Evolutionary conservation across 2,888 invertebrate species (phyloP), one percentile per base, ranked within the genome.

Genomic region (Eucera pruinosa): DNA sequence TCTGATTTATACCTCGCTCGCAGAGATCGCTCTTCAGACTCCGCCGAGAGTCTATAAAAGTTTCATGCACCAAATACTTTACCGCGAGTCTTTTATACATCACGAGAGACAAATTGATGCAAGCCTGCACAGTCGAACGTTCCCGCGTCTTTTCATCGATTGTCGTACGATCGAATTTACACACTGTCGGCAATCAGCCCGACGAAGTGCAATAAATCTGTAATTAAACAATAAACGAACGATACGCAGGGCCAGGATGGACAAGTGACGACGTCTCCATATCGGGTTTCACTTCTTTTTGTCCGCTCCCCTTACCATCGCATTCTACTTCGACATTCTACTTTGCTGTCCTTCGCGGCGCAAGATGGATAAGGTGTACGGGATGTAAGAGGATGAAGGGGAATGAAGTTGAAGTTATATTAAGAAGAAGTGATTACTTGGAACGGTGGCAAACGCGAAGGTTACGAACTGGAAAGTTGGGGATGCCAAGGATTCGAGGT

Each of bases 151-250:
- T 43, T 9, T 45, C 0, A 2, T n/a, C 43, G 57, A 27, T 43
- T 36, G 57, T 57, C 52, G 39, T 25, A 57, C 47, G 6, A 52
- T 45, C 65, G 55, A 50, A 81, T 66, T 45, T 61, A 76, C 78
- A 73, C 74, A 73, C 77, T 71, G 66, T 74, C 66, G 62, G 79
- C 83, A 68, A 77, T 83, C 76, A 57, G 58, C 62, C 80, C 78
- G 57, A 69, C 71, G 27, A 70, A n/a, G n/a, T n/a, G 78, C 85
- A 87, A 89, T 90, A 91, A 90, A 89, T 90, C 87, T 88, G 88
- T 91, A 90, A 90, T 90, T 89, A 88, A 87, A 90, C 89, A 89
- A 90, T 90, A 89, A 90, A 89, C 86, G 86, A 89, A 88, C 85
- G 88, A 83, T 81, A 86, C 82, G n/a, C n/a, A n/a, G 72, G 62